phyloP scores from a whole-genome alignment of 2,888 invertebrate genomes.

The Machimus rusticus region DNA sequence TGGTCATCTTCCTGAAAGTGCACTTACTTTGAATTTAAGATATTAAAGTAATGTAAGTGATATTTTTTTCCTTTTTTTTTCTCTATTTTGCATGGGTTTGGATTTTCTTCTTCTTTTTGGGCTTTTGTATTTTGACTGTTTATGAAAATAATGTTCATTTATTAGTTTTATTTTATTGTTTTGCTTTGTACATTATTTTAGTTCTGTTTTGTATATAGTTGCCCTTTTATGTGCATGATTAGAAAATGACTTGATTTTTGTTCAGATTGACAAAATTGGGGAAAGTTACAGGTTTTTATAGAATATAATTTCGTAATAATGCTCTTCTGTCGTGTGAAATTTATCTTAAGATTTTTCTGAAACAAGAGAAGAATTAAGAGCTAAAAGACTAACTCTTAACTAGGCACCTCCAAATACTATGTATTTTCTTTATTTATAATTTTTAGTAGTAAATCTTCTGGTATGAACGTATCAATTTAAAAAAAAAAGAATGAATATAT shows the following conservation, averaged over 20 bases:
- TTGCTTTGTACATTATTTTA: background rate
- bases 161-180: background rate
- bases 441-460: too few relatives aligned
- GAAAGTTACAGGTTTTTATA: too few relatives aligned
- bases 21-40: background rate
- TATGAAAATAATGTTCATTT: background rate
- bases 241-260: background rate
- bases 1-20: background rate
- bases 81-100: background rate
- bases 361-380: too few relatives aligned
- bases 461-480: too few relatives aligned
- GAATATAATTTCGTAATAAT: too few relatives aligned
- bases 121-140: background rate
- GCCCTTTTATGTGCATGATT: background rate
- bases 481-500: too few relatives aligned
- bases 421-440: too few relatives aligned
- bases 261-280: background rate
- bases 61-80: background rate
- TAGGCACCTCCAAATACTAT: too few relatives aligned
- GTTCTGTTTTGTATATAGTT: background rate
- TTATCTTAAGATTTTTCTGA: too few relatives aligned
- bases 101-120: background rate
- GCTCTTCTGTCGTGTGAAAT: too few relatives aligned
- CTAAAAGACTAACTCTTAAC: too few relatives aligned
- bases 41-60: constrained; percentile 8